A percentile compares a stretch with the other conserved stretches of the same genome.
Evolutionary conservation across 2,888 invertebrate genomes (phyloP).

Genomic region (Hemaris fuciformis): DNA sequence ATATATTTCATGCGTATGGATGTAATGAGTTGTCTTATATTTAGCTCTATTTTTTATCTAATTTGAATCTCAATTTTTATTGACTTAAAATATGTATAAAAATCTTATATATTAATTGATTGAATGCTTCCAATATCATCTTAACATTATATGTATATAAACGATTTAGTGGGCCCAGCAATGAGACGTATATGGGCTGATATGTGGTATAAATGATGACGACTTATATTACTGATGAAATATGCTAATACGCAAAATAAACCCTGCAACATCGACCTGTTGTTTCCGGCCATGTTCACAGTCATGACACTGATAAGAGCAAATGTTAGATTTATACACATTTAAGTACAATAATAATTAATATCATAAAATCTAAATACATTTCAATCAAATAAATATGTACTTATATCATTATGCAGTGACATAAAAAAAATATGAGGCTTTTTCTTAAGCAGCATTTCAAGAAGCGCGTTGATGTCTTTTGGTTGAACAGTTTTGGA

Average conservation of each 20-base stretch:
- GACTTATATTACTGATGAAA: background rate
- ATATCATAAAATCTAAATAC: background rate
- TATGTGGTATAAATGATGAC: no score
- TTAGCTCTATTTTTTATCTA: background rate
- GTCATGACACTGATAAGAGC: background rate
- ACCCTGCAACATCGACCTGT: no score
- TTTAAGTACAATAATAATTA: background rate
- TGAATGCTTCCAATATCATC: no score
- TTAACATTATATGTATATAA: no score
- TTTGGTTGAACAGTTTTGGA: conserved; percentile 43
- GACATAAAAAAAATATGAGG: conserved; percentile 5
- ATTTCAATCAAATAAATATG: background rate
- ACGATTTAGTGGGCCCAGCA: no score
- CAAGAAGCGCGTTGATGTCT: conserved; percentile 75
- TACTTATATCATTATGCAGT: background rate
- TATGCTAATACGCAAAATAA: background rate
- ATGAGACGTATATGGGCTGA: no score
- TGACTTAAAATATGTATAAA: no score
- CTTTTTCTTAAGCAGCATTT: conserved; percentile 14
- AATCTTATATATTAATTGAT: no score
- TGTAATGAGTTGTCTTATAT: background rate
- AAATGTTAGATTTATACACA: background rate
- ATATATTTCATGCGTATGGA: background rate
- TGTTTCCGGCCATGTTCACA: background rate
- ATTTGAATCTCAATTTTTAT: no score